A percentile compares a stretch with the other conserved stretches of the same genome.
Conservation (phyloP, 2,888 invertebrate genomes). For the Piscicola geometra region DNA sequence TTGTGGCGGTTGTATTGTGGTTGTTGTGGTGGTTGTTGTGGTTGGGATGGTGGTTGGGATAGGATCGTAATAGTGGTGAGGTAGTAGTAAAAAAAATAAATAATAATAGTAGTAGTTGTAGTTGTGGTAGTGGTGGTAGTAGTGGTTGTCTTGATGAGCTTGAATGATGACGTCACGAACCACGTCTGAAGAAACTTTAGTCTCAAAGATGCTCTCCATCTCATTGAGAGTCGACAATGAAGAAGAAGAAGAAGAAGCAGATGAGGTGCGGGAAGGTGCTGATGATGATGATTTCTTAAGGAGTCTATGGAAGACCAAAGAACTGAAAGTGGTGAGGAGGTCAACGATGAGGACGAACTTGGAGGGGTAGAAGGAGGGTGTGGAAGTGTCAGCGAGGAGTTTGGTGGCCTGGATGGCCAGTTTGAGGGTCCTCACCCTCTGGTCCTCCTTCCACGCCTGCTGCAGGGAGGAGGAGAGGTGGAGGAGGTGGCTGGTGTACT, state of each 20-base stretch:
- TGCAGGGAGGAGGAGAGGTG: slow-evolving; percentile 85
- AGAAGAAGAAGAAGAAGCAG: background rate
- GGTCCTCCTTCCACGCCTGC: slow-evolving; percentile 87
- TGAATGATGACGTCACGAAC: background rate
- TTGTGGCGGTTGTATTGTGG: no score
- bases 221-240: background rate
- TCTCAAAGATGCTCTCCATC: background rate
- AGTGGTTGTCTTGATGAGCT: background rate
- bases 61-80: background rate
- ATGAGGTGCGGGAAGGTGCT: background rate
- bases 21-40: no score
- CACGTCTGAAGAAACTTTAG: background rate
- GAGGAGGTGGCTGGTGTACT: slow-evolving; percentile 80
- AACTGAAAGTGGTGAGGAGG: slow-evolving; percentile 81
- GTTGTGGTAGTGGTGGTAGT: background rate
- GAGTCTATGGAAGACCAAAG: slow-evolving; percentile 52
- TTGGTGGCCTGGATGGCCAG: slow-evolving; percentile 89
- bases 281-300: slow-evolving; percentile 47
- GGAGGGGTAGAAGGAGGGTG: slow-evolving; percentile 92
- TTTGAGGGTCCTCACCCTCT: slow-evolving; percentile 82
- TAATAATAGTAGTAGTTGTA: background rate
- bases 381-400: slow-evolving; percentile 79
- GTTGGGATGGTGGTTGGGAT: slow-evolving; percentile 51
- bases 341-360: slow-evolving; percentile 95
- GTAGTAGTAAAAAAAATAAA: background rate